These are phyloP conservation scores for Eulemur rubriventer DNA, from an alignment of 2,797 vertebrate genomes.

Conservation along the genomic window DNA sequence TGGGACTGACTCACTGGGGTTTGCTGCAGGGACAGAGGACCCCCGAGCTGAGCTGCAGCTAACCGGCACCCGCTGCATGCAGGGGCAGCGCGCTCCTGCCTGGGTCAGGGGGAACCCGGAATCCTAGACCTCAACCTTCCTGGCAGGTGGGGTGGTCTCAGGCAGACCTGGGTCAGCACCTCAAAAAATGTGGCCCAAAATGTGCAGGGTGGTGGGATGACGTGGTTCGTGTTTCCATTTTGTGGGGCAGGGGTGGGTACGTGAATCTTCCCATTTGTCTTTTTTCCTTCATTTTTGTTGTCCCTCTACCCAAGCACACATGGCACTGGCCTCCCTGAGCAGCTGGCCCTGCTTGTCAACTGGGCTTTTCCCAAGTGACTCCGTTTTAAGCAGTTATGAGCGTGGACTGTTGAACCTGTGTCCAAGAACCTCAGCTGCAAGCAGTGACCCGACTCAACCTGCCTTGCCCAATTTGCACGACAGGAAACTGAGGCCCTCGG, in stretches of 20 bases:
- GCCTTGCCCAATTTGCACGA: background rate
- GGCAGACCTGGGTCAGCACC: background rate
- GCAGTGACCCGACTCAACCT: background rate
- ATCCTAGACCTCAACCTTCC: background rate
- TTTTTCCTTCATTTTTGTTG: background rate
- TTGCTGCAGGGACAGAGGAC: background rate
- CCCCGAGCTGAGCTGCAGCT: background rate
- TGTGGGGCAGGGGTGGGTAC: fast-evolving
- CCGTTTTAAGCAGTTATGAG: fast-evolving
- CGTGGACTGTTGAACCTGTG: fast-evolving
- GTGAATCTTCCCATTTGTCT: background rate
- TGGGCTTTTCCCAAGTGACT: background rate
- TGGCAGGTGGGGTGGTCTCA: background rate
- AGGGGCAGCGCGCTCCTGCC: background rate
- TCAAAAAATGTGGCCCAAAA: background rate
- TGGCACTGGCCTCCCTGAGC: background rate
- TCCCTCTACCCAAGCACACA: background rate
- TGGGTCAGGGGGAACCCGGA: background rate
- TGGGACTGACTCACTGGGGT: background rate
- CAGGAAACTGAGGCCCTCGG: background rate
- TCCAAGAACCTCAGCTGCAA: background rate
- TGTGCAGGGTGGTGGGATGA: fast-evolving
- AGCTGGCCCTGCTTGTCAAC: background rate
- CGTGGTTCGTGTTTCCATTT: fast-evolving
- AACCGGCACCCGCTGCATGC: background rate